phyloP scores from a whole-genome alignment of 1,140 invertebrate genomes.

The Dreissena rostriformis region DNA sequence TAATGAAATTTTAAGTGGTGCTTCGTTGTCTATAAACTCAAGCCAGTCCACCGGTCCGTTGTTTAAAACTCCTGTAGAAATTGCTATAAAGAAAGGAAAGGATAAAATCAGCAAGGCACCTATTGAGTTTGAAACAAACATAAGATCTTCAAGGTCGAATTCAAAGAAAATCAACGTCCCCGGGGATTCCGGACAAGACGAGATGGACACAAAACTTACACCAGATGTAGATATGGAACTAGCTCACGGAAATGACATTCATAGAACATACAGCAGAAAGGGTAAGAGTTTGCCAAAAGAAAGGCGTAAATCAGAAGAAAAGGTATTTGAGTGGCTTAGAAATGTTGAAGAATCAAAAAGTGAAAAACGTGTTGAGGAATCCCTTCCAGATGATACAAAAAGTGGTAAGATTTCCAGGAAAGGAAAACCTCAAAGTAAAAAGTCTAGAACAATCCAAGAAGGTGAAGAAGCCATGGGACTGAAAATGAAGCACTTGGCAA shows the following conservation, averaged over 20 bases:
- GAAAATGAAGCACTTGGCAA: conserved; percentile 41
- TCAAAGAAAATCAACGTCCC: neutral
- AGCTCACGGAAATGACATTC: neutral
- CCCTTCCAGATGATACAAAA: neutral
- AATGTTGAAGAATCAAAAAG: neutral
- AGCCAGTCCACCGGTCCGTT: conserved; percentile 35
- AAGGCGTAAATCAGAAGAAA: conserved; percentile 2
- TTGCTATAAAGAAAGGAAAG: neutral
- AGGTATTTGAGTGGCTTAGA: conserved; percentile 46
- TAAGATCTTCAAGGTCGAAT: conserved; percentile 10
- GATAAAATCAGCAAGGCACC: neutral
- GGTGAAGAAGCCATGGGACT: conserved; percentile 48
- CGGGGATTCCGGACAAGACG: neutral
- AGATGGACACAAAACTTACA: conserved; percentile 16
- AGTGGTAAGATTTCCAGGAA: neutral
- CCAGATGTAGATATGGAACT: conserved; percentile 1
- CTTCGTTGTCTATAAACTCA: conserved; percentile 2
- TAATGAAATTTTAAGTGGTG: neutral
- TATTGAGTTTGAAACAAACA: neutral
- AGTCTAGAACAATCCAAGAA: neutral
- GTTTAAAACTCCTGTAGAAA: conserved; percentile 33
- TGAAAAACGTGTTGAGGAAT: no score
- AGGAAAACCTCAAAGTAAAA: conserved; percentile 14
- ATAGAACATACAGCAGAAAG: conserved; percentile 43
- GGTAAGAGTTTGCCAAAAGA: conserved; percentile 20